Conservation (phyloP, 37 sponge, comb jelly and placozoan species). For the Diacarnus erythraeanus region DNA sequence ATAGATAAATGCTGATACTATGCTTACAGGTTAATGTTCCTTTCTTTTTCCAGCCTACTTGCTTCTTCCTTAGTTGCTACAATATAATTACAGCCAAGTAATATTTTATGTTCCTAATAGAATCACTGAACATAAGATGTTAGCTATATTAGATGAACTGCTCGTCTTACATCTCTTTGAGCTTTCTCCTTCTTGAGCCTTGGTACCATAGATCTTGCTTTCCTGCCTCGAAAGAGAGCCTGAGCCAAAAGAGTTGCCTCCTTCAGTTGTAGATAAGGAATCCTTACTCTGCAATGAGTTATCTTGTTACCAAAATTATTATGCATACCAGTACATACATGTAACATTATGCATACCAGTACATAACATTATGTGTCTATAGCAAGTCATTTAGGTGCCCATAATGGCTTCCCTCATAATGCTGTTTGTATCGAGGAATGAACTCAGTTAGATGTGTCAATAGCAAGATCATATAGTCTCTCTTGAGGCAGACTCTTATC, state of each 20-base stretch:
- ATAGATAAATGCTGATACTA: too few species aligned
- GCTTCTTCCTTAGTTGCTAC: constrained; percentile 67
- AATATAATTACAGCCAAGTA: not conserved
- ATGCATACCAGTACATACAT: too few species aligned
- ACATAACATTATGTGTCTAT: too few species aligned
- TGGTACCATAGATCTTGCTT: constrained; percentile 46
- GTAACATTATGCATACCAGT: too few species aligned
- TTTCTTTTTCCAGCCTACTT: constrained; percentile 65
- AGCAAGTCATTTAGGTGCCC: too few species aligned
- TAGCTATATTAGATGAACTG: not conserved
- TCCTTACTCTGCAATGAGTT: constrained; percentile 37
- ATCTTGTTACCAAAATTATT: not conserved
- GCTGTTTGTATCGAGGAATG: too few species aligned
- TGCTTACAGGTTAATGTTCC: constrained; percentile 62
- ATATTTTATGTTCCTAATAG: too few species aligned
- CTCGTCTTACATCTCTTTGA: constrained; percentile 51
- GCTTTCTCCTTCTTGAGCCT: constrained; percentile 61
- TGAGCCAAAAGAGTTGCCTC: constrained; percentile 46
- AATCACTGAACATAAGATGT: too few species aligned
- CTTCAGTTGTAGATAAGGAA: constrained; percentile 49
- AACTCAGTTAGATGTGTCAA: too few species aligned
- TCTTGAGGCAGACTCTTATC: too few species aligned
- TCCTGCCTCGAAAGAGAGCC: constrained; percentile 52
- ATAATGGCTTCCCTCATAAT: too few species aligned
- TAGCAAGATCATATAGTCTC: too few species aligned